A percentile compares a stretch with the other conserved stretches of the same genome.
These are phyloP conservation scores for Limnothrissa miodon DNA, from an alignment of 2,113 vertebrate genomes.

Conservation along the genomic window DNA sequence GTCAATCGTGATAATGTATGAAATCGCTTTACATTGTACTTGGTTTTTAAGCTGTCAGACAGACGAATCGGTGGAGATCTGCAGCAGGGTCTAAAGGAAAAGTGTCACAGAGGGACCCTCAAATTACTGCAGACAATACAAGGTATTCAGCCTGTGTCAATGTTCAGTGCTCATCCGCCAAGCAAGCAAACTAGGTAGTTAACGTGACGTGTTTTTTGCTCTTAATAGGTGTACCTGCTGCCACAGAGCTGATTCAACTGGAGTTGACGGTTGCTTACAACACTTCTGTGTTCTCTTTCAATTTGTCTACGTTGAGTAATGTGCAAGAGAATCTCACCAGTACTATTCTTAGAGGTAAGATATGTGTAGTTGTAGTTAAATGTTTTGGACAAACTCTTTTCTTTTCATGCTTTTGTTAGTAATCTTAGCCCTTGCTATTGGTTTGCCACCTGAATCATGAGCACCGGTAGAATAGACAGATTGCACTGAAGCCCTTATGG, in stretches of 20 bases:
- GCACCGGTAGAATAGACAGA: too few species aligned
- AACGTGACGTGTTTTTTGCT: neutral
- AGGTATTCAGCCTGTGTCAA: neutral
- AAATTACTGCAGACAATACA: constrained; percentile 4
- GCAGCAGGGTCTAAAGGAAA: neutral
- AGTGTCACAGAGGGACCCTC: neutral
- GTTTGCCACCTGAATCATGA: too few species aligned
- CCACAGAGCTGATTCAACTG: constrained; percentile 51
- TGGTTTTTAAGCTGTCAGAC: neutral
- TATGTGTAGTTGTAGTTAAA: neutral
- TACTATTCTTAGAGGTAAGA: constrained; percentile 61
- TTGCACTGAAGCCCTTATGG: too few species aligned
- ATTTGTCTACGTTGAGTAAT: constrained; percentile 52
- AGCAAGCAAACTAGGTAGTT: neutral
- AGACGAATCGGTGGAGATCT: neutral
- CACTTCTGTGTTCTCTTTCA: constrained; percentile 53
- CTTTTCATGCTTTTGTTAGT: too few species aligned
- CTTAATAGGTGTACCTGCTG: constrained; percentile 62
- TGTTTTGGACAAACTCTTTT: too few species aligned
- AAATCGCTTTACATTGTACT: neutral
- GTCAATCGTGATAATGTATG: neutral
- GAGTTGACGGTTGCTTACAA: constrained; percentile 70
- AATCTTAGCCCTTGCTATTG: too few species aligned
- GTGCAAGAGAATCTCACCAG: constrained; percentile 54
- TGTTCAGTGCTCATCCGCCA: neutral